Evolutionary conservation across 1,140 invertebrate genomes (phyloP).

Genomic region (Oryctes rhinoceros): DNA sequence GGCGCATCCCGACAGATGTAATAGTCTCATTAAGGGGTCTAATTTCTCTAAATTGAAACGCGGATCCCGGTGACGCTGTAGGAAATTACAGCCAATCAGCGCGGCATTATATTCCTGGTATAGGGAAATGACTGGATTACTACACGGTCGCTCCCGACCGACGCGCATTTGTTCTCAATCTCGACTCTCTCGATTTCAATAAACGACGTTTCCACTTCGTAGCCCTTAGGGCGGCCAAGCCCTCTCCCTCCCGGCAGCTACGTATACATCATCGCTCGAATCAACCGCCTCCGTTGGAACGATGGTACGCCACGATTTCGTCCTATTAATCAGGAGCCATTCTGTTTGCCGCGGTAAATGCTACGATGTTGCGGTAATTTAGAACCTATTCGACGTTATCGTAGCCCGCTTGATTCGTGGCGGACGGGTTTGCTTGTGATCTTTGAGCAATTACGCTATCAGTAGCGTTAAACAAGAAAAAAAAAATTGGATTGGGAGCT

Average conservation of each 20-base stretch:
- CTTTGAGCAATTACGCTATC: not conserved
- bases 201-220: conserved; percentile 26
- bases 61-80: conserved; percentile 46
- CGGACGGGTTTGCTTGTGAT: not conserved
- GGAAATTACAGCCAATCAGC: conserved; percentile 53
- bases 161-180: conserved; percentile 25
- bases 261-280: not conserved
- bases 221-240: not conserved
- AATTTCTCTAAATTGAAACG: conserved; percentile 53
- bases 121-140: conserved; percentile 47
- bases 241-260: not conserved
- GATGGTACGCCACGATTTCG: not conserved
- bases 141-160: not conserved
- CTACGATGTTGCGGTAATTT: not conserved
- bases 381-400: not conserved
- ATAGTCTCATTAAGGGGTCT: conserved; percentile 52
- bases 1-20: conserved; percentile 45
- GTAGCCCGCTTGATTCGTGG: not conserved
- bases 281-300: not conserved
- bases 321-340: conserved; percentile 17
- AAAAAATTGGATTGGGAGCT: not conserved
- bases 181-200: conserved; percentile 30
- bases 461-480: not conserved
- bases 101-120: conserved; percentile 47
- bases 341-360: conserved; percentile 3